Evolutionary conservation across 1,140 invertebrate genomes (phyloP).

Genomic region (Ostrea denselamellosa): DNA sequence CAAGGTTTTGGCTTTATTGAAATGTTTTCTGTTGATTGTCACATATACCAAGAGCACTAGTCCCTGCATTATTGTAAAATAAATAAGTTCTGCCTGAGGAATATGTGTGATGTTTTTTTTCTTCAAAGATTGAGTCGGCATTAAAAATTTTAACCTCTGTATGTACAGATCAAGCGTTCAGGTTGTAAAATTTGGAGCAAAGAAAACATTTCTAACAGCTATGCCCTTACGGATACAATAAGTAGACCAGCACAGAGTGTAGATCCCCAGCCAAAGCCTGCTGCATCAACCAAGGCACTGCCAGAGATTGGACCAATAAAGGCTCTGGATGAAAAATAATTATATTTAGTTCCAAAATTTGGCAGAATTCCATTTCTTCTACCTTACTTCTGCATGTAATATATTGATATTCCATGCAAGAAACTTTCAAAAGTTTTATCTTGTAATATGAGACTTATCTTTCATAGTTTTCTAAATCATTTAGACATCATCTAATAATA

Average conservation of each 20-base stretch:
- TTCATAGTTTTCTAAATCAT: too few relatives aligned
- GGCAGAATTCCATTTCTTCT: background rate
- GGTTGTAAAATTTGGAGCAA: background rate
- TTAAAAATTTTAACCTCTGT: too few relatives aligned
- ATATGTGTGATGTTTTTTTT: too few relatives aligned
- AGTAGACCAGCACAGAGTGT: slow-evolving; percentile 42
- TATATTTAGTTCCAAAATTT: background rate
- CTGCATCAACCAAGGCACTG: slow-evolving; percentile 25
- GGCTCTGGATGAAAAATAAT: slow-evolving; percentile 29
- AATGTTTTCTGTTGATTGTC: background rate
- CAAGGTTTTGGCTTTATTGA: background rate
- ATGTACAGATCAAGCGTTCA: too few relatives aligned
- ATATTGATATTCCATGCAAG: too few relatives aligned
- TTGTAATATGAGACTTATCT: too few relatives aligned
- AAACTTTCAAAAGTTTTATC: too few relatives aligned
- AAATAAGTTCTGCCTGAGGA: background rate
- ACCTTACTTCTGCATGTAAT: too few relatives aligned
- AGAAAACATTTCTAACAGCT: background rate
- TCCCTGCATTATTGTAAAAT: background rate
- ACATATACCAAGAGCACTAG: background rate
- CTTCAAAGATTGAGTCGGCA: too few relatives aligned
- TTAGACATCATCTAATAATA: too few relatives aligned
- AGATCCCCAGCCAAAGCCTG: slow-evolving; percentile 39
- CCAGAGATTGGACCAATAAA: slow-evolving; percentile 48
- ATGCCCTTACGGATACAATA: slow-evolving; percentile 46